phyloP scores from a whole-genome alignment of 1,140 invertebrate species.

The Cataglyphis hispanica region DNA sequence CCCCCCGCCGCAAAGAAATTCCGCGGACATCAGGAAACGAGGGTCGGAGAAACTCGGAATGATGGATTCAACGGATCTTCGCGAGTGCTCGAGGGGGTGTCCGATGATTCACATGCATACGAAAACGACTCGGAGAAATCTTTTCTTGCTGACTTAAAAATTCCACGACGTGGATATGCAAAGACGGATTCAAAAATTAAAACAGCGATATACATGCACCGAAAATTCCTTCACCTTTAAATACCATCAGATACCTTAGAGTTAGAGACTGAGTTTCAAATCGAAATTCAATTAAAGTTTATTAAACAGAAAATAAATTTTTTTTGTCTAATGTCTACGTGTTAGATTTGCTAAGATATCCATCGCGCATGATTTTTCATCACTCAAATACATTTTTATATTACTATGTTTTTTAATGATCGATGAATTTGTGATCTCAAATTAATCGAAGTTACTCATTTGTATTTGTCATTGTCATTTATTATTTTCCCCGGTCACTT shows the following conservation, averaged over 20 bases:
- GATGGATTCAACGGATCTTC: conserved; percentile 30
- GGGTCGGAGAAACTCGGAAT: not conserved
- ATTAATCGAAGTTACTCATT: not conserved
- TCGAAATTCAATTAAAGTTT: not conserved
- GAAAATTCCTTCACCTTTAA: not conserved
- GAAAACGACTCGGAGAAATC: conserved; percentile 40
- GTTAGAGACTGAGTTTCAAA: not conserved
- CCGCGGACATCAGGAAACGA: conserved; percentile 28
- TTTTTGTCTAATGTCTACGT: too few species aligned
- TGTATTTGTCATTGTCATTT: not conserved
- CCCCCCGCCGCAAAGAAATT: conserved; percentile 55
- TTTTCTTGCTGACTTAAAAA: not conserved
- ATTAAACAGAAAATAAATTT: not conserved
- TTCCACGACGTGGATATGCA: not conserved
- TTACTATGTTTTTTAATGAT: not conserved
- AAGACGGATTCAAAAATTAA: conserved; percentile 6
- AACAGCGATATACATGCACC: not conserved
- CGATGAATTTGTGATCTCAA: not conserved
- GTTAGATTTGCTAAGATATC: not conserved
- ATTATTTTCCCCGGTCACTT: conserved; percentile 1
- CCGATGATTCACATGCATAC: conserved; percentile 61
- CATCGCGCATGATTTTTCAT: too few species aligned
- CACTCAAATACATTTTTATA: not conserved
- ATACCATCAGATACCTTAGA: not conserved
- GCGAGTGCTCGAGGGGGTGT: not conserved